A percentile compares a stretch with the other conserved stretches of the same genome.
Conservation (phyloP, 1,140 invertebrate species). For the Catajapyx aquilonaris region DNA sequence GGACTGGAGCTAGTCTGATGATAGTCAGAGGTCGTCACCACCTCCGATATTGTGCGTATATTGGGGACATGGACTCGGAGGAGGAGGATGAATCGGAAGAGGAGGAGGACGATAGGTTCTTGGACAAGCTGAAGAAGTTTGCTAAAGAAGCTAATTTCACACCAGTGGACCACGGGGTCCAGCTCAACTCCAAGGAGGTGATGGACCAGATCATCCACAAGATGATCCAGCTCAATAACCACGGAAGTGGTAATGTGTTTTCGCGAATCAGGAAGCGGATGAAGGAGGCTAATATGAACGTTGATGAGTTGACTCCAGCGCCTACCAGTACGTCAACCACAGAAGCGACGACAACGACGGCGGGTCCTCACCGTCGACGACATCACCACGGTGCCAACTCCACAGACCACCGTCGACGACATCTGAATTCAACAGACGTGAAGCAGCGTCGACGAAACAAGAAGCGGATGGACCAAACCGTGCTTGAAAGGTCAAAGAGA, state of each 20-base stretch:
- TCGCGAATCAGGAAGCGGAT: conserved; percentile 11
- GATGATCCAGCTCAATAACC: conserved; percentile 21
- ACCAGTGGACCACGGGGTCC: too few relatives aligned
- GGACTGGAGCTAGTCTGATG: conserved; percentile 47
- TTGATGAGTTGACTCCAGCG: too few relatives aligned
- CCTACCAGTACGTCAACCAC: too few relatives aligned
- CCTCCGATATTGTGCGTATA: conserved; percentile 54
- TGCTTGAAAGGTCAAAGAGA: too few relatives aligned
- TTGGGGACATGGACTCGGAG: conserved; percentile 52
- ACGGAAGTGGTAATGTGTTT: conserved; percentile 10
- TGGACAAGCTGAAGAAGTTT: too few relatives aligned
- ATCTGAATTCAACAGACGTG: not conserved
- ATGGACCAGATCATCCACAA: conserved; percentile 30
- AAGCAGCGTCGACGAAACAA: too few relatives aligned
- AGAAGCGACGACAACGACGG: too few relatives aligned
- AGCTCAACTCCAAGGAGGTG: conserved; percentile 29
- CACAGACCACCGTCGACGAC: not conserved
- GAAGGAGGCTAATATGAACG: conserved; percentile 11
- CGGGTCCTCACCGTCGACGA: too few relatives aligned
- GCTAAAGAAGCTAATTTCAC: too few relatives aligned
- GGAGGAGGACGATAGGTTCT: too few relatives aligned
- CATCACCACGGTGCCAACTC: not conserved
- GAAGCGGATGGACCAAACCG: too few relatives aligned
- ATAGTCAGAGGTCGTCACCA: conserved; percentile 52
- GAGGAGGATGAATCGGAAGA: conserved; percentile 31